These are phyloP conservation scores for Magallana ariakensis DNA, from an alignment of 1,140 invertebrate species.

Conservation along the genomic window DNA sequence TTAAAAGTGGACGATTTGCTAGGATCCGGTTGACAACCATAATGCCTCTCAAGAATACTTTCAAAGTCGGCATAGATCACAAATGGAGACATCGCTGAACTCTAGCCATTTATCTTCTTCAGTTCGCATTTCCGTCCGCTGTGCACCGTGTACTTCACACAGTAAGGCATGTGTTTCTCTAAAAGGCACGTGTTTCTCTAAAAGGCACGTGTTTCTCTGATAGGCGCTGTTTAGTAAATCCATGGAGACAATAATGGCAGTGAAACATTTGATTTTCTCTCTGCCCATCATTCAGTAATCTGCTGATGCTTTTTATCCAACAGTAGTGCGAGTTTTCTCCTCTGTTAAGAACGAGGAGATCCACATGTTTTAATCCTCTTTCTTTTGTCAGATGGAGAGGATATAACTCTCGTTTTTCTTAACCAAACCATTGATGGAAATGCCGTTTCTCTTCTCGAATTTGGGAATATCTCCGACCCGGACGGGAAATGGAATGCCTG, in stretches of 20 bases:
- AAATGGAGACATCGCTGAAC: constrained; percentile 16
- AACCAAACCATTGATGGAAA: constrained; percentile 37
- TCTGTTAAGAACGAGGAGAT: constrained; percentile 34
- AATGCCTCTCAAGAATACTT: not conserved
- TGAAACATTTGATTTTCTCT: not conserved
- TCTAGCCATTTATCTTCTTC: constrained; percentile 41
- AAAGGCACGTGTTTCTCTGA: no score
- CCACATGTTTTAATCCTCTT: not conserved
- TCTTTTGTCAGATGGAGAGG: constrained; percentile 40
- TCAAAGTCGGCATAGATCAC: constrained; percentile 36
- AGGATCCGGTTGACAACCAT: not conserved
- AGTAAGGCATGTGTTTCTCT: no score
- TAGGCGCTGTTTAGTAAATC: constrained; percentile 22
- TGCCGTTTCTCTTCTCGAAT: constrained; percentile 32
- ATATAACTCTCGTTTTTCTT: constrained; percentile 34
- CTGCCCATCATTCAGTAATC: constrained; percentile 34
- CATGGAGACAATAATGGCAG: constrained; percentile 15
- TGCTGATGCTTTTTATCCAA: constrained; percentile 10
- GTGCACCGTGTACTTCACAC: not conserved
- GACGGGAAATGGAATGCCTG: constrained; percentile 34
- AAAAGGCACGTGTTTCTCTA: no score
- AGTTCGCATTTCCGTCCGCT: not conserved
- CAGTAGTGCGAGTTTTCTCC: constrained; percentile 4
- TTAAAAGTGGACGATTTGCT: not conserved
- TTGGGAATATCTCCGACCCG: constrained; percentile 4